Conservation (phyloP, 2,888 invertebrate species). For the Drosophila macrothrix region DNA sequence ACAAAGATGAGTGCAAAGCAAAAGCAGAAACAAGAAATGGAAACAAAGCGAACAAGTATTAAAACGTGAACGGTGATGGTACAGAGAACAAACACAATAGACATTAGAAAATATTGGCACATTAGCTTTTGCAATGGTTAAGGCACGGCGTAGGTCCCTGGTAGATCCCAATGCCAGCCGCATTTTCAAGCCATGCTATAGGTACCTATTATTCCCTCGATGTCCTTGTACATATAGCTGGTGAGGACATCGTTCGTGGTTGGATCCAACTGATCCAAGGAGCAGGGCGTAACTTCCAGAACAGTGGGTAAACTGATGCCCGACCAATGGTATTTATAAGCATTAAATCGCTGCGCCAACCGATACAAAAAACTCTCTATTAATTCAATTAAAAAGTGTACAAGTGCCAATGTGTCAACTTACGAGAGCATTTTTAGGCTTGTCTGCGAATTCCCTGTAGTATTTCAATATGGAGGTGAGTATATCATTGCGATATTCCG, state of each 20-base stretch:
- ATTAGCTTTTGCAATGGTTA: conserved; percentile 20
- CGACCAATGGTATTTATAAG: conserved; percentile 98
- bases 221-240: conserved; percentile 94
- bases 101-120: conserved; percentile 4
- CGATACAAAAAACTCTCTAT: not conserved
- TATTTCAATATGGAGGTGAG: conserved; percentile 95
- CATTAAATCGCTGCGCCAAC: conserved; percentile 90
- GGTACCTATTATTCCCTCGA: conserved; percentile 89
- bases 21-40: conserved; percentile 30
- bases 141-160: not conserved
- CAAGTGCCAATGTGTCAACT: conserved; percentile 58
- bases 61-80: conserved; percentile 41
- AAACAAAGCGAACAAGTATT: conserved; percentile 61
- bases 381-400: not conserved
- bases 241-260: conserved; percentile 93
- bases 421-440: conserved; percentile 91
- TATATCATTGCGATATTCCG: conserved; percentile 96
- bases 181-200: conserved; percentile 56
- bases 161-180: conserved; percentile 10
- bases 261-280: conserved; percentile 96
- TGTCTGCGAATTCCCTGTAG: conserved; percentile 92
- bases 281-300: conserved; percentile 96
- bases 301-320: conserved; percentile 94
- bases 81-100: conserved; percentile 6
- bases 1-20: conserved; percentile 55